Conservation (phyloP, 1,140 invertebrate genomes). For the Cataglyphis hispanica region DNA sequence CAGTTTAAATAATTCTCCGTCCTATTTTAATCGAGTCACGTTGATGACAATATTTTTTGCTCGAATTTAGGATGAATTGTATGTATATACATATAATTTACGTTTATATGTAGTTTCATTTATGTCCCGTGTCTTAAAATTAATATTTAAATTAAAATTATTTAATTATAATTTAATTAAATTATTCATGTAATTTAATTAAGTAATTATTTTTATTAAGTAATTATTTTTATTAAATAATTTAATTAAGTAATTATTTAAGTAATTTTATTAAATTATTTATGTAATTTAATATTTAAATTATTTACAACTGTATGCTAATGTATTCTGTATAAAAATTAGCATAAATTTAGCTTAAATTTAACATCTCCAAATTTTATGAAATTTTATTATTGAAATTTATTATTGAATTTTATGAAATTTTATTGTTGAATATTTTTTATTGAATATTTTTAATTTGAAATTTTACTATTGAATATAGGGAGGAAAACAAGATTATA, state of each 20-base stretch:
- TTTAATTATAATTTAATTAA: not conserved
- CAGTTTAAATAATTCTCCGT: not conserved
- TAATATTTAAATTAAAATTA: not conserved
- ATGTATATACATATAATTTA: not conserved
- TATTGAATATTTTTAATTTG: not conserved
- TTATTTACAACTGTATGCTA: not conserved
- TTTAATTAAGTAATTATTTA: not conserved
- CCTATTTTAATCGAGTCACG: not conserved
- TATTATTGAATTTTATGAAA: too few species aligned
- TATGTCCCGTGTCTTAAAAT: not conserved
- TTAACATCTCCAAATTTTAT: not conserved
- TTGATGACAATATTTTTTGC: not conserved
- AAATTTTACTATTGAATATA: too few species aligned
- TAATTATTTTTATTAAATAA: too few species aligned
- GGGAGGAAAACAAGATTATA: not conserved
- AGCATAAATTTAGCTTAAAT: not conserved
- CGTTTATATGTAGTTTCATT: not conserved
- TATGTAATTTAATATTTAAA: not conserved
- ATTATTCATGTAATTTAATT: not conserved
- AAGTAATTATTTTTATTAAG: too few species aligned
- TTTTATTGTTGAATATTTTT: too few species aligned
- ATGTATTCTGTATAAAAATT: too few species aligned
- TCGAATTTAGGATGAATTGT: not conserved
- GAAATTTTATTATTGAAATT: too few species aligned
- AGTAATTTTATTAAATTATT: not conserved